Percentiles rank a stretch among this genome's conserved stretches.
These are phyloP conservation scores for Drosophila sordidula DNA, from an alignment of 2,888 invertebrate species.

Conservation along the genomic window DNA sequence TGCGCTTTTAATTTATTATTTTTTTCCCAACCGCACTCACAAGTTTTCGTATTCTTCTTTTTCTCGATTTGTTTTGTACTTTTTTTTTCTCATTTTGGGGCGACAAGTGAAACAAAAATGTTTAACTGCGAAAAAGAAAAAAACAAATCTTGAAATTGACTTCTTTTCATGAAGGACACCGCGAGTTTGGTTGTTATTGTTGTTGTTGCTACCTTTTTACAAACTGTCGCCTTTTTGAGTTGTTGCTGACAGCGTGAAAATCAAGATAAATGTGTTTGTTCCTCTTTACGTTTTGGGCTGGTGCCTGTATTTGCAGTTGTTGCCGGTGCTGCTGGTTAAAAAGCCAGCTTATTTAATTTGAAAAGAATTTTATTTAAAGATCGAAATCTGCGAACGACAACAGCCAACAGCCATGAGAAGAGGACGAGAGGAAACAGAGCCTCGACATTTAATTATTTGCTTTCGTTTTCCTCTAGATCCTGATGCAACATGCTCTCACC, in stretches of 20 bases:
- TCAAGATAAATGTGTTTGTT: constrained; percentile 76
- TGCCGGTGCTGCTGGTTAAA: constrained; percentile 9
- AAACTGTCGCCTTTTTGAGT: constrained; percentile 81
- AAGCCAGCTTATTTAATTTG: constrained; percentile 43
- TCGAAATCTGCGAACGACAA: constrained; percentile 31
- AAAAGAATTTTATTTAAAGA: constrained; percentile 43
- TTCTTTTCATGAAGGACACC: constrained; percentile 40
- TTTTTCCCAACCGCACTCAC: constrained; percentile 64
- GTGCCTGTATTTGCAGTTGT: constrained; percentile 6
- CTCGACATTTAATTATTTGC: constrained; percentile 7
- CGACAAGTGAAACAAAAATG: constrained; percentile 68
- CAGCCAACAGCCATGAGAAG: neutral
- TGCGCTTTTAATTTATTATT: constrained; percentile 73
- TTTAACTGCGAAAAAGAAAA: constrained; percentile 63
- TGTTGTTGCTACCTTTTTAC: constrained; percentile 63
- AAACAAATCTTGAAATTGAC: constrained; percentile 69
- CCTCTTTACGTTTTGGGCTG: constrained; percentile 27
- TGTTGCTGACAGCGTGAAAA: constrained; percentile 79
- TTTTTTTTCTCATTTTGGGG: constrained; percentile 25
- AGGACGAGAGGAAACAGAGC: neutral
- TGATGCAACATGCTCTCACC: neutral
- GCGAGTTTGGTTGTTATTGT: constrained; percentile 30
- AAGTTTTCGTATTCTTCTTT: constrained; percentile 44
- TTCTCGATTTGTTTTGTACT: constrained; percentile 44
- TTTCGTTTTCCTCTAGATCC: neutral